Percentiles rank a stretch among this genome's conserved stretches.
Conservation (phyloP, 2,797 vertebrate species). For the Helarctos malayanus region DNA sequence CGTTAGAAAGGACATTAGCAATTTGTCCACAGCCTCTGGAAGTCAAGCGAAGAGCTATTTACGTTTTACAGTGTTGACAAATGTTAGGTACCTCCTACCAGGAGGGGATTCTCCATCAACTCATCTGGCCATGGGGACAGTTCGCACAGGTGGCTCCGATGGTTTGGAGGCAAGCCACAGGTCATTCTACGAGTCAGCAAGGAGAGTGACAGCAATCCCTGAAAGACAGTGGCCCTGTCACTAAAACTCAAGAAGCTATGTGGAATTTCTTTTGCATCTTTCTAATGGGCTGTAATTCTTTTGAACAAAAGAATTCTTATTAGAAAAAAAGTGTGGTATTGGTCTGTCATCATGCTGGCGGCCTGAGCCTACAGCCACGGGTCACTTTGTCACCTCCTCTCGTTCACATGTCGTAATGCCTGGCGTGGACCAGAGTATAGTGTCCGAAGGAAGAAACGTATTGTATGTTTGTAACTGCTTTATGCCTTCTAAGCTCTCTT, state of each 20-base stretch:
- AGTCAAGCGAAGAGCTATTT: background rate
- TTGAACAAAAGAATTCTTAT: background rate
- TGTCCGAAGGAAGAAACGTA: background rate
- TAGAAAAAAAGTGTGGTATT: background rate
- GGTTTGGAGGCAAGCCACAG: background rate
- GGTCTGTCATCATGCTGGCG: too few species aligned
- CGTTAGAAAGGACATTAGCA: background rate
- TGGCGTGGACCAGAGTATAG: too few species aligned
- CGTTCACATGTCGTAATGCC: background rate
- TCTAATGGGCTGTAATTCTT: background rate
- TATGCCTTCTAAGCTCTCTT: background rate
- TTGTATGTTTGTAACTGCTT: background rate
- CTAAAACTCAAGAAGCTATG: background rate
- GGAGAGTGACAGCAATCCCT: background rate
- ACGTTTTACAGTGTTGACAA: background rate
- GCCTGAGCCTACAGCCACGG: background rate
- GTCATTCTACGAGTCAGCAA: background rate
- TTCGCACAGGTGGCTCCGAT: background rate
- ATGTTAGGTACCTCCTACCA: background rate
- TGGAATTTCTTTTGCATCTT: conserved; percentile 19
- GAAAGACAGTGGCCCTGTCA: background rate
- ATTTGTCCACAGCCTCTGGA: conserved; percentile 36
- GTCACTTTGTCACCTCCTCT: background rate
- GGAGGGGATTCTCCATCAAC: background rate
- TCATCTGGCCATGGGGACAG: background rate